Evolutionary conservation across 2,113 vertebrate genomes (phyloP), one percentile per base, ranked within the genome.

Genomic region (Atherinomorus stipes): DNA sequence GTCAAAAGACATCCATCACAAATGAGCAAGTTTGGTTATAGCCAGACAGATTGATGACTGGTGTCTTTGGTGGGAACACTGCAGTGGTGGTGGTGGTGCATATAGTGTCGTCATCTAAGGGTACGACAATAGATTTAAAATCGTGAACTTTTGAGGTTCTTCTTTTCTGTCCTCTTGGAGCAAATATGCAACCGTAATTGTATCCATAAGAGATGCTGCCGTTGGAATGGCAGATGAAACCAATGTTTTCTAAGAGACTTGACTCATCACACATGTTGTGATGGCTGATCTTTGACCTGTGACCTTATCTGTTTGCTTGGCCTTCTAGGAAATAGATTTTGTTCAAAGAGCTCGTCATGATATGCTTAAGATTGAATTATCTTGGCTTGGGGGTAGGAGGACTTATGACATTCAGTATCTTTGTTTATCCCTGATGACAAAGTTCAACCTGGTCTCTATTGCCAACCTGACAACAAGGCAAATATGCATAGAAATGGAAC

Each of bases 1-100:
- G 71, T 61, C 59, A 75, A 69, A 69, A 44, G 61, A 70, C 80
- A 84, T 89, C 51, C 66, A 76, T 89, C 85, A 88, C 44, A 45
- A 56, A 79, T 78, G 57, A 62, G 70, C 31, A 1, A 76, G 69
- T 84, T 85, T 89, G 64, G 83, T 61, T 31, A 37, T 61, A 75
- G 44, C 62, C 45, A 37, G 60, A 22, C 49, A 52, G 62, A 42
- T 40, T 11, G 4, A 34, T 71, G 79, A 64, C 51, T 69, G 69
- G 70, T 61, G 56, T 56, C 45, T 40, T 61, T 70, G 22, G 69
- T 40, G 12, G 45, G 45, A 38, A 64, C 42, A 4, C 40, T 68
- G 72, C 26, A 37, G 37, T 2, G 50, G 25, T 3, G 12, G 51
- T 8, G 71, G 28, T 67, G 15, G 51, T 9, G 72, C 25, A 64